Conservation (phyloP, 2,888 invertebrate species). For the Pachycephus smyrnensis region DNA sequence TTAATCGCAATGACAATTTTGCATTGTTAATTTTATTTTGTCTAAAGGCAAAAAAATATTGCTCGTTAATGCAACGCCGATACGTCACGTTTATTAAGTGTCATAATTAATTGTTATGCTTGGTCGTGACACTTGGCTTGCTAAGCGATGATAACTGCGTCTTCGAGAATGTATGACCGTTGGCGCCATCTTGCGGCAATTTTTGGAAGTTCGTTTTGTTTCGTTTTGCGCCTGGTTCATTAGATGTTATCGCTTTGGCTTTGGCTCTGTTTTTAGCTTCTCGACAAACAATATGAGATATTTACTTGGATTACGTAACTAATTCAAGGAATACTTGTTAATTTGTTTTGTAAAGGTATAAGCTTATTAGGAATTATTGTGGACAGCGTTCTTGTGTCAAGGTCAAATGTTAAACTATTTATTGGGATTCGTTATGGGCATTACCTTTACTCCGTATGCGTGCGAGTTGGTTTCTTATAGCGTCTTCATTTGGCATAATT, state of each 20-base stretch:
- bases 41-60: not conserved
- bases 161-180: not conserved
- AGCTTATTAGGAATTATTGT: not conserved
- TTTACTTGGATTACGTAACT: not conserved
- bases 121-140: not conserved
- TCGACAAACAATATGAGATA: not conserved
- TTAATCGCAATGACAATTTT: not conserved
- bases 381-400: not conserved
- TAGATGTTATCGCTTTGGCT: not conserved
- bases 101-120: not conserved
- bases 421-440: not conserved
- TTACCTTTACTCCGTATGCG: not conserved
- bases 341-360: not conserved
- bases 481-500: not conserved
- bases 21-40: not conserved
- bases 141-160: not conserved
- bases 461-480: not conserved
- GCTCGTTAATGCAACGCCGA: not conserved
- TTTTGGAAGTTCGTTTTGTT: not conserved
- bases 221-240: not conserved
- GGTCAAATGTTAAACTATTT: not conserved
- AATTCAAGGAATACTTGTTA: not conserved
- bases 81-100: not conserved
- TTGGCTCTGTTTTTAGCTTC: not conserved
- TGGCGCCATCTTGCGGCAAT: not conserved